Evolutionary conservation across 2,113 vertebrate genomes (phyloP).

Genomic region (Crotalus viridis): DNA sequence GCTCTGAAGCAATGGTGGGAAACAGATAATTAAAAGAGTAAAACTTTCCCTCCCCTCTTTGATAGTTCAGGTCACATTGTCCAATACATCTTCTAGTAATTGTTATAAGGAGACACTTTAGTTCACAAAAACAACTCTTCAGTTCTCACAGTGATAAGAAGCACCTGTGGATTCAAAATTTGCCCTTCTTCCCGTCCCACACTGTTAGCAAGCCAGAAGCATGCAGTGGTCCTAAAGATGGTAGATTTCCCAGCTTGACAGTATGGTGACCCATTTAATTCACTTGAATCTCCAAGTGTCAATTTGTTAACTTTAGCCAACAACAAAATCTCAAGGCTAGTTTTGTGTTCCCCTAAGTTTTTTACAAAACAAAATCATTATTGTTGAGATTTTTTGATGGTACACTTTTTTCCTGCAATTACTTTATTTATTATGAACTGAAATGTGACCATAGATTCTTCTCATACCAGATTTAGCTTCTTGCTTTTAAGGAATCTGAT

Average conservation of each 20-base stretch:
- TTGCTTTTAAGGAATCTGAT: background rate
- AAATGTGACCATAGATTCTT: background rate
- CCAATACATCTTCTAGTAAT: no score
- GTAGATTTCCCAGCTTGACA: background rate
- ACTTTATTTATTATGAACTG: conserved; percentile 14
- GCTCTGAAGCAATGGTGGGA: no score
- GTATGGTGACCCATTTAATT: conserved; percentile 24
- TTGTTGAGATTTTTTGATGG: background rate
- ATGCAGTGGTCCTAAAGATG: no score
- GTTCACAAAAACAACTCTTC: no score
- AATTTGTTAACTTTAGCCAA: background rate
- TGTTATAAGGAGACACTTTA: no score
- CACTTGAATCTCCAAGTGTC: background rate
- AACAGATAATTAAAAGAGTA: no score
- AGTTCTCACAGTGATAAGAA: no score
- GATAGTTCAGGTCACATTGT: no score
- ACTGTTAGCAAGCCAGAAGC: no score
- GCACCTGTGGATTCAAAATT: no score
- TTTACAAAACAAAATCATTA: conserved; percentile 17
- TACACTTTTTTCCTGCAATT: conserved; percentile 25
- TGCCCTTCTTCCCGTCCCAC: no score
- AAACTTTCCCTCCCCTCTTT: no score
- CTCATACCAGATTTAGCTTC: background rate
- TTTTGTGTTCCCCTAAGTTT: background rate
- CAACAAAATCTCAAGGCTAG: background rate